Evolutionary conservation across 2,113 vertebrate species (phyloP), one percentile per base, ranked within the genome.

Genomic region (Apeltes quadracus): DNA sequence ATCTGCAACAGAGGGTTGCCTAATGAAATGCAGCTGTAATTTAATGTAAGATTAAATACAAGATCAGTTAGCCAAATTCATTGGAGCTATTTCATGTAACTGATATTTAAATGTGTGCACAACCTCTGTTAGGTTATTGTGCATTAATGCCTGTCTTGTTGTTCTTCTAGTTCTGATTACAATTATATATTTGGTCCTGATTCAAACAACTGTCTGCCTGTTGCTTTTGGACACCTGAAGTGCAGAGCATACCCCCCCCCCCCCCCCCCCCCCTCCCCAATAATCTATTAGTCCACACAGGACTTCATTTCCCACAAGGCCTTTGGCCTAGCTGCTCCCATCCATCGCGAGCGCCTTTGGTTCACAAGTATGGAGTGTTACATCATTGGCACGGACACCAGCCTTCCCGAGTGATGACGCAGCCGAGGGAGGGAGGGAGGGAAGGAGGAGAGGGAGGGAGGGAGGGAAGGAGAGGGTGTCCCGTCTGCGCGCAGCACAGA

Each of bases 361-460:
- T 75, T 82, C 72, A 89, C 87, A 76, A 90, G 89, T 90, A 90
- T 68, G 91, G 90, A 78, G 62, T 84, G 88, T 92, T 93, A 93
- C 93, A 92, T 94, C 93, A 94, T 78, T 81, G 83, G 78, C 75
- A 81, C 58, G 85, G 86, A 83, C 91, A 72, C 91, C 91, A 90
- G 90, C 92, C 91, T 91, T 90, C 89, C 89, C 71, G 88, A 83
- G 82, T 83, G 90, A 90, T 94, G 93, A 94, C 93, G 92, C 89
- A 90, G 91, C 75, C 85, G 63, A 29, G 77, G 75, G 83, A 90
- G 63, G 27, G 77, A 72, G 83, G 89, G 89, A 81, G 83, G 13
- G 84, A 50, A 85, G 65, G 90, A 82, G 61, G 68, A 6, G 51
- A 61, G 61, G 61, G 84, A 62, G 54, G 1, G 58, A 63, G 83